Conservation (phyloP, 1,140 invertebrate species). For the Trichonephila clavata region DNA sequence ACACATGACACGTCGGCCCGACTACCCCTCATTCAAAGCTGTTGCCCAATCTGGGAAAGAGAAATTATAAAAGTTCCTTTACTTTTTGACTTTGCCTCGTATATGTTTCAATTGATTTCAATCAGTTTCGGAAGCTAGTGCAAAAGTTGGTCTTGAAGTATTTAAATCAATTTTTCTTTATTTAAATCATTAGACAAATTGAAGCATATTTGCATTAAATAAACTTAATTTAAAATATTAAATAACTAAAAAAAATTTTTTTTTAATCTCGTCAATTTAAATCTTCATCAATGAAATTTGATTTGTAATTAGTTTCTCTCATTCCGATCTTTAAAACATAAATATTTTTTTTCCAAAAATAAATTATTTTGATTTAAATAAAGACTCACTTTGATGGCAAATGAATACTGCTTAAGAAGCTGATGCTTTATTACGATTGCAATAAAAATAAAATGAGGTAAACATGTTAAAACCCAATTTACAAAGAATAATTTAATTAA, state of each 20-base stretch:
- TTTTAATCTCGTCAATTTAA: background rate
- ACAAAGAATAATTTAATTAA: too few relatives aligned
- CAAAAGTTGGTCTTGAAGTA: too few relatives aligned
- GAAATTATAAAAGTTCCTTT: too few relatives aligned
- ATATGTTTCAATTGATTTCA: too few relatives aligned
- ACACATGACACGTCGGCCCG: too few relatives aligned
- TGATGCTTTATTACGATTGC: background rate
- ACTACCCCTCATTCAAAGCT: too few relatives aligned
- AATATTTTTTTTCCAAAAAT: background rate
- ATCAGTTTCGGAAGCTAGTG: too few relatives aligned
- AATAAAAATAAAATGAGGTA: constrained; percentile 43
- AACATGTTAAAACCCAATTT: background rate
- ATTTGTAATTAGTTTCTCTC: background rate
- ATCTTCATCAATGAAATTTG: background rate
- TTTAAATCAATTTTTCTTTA: too few relatives aligned
- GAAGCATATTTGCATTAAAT: background rate
- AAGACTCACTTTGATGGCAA: background rate
- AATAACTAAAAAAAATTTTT: background rate
- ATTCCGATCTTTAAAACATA: background rate
- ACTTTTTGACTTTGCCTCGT: too few relatives aligned
- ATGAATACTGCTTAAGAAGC: background rate
- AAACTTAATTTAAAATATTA: background rate
- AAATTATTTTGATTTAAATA: background rate
- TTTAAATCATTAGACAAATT: background rate
- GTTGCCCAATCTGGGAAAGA: too few relatives aligned